Evolutionary conservation across 2,113 vertebrate genomes (phyloP).

Genomic region (Ammodytes marinus): DNA sequence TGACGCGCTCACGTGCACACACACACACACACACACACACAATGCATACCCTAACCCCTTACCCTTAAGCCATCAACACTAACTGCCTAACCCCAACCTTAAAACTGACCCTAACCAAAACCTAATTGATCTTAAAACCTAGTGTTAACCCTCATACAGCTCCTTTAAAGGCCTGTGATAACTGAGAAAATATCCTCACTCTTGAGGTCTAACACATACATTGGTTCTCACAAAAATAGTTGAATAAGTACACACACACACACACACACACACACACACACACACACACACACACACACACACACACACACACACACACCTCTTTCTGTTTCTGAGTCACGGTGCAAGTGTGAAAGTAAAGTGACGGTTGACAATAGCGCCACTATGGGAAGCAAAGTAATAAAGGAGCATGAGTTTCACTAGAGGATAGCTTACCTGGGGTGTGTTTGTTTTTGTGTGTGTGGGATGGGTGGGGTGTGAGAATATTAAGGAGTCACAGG

Average conservation of each 20-base stretch:
- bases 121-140: too few relatives aligned
- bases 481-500: not conserved
- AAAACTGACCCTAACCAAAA: too few relatives aligned
- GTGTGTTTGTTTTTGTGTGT: conserved; percentile 42
- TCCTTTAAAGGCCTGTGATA: too few relatives aligned
- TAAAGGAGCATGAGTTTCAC: conserved; percentile 16
- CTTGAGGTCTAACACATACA: too few relatives aligned
- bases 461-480: conserved; percentile 42
- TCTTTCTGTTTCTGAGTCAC: conserved; percentile 58
- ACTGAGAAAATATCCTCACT: too few relatives aligned
- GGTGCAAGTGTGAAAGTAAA: conserved; percentile 37
- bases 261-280: not conserved
- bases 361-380: conserved; percentile 4
- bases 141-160: too few relatives aligned
- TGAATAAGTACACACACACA: too few relatives aligned
- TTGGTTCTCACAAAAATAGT: too few relatives aligned
- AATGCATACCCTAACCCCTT: not conserved
- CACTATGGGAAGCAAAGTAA: not conserved
- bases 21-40: not conserved
- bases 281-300: conserved; percentile 7
- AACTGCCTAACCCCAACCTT: too few relatives aligned
- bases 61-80: too few relatives aligned
- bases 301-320: conserved; percentile 6
- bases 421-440: conserved; percentile 3
- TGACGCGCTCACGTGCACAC: too few relatives aligned